Evolutionary conservation across 2,113 vertebrate genomes (phyloP).

Genomic region (Sarotherodon lohbergeri): DNA sequence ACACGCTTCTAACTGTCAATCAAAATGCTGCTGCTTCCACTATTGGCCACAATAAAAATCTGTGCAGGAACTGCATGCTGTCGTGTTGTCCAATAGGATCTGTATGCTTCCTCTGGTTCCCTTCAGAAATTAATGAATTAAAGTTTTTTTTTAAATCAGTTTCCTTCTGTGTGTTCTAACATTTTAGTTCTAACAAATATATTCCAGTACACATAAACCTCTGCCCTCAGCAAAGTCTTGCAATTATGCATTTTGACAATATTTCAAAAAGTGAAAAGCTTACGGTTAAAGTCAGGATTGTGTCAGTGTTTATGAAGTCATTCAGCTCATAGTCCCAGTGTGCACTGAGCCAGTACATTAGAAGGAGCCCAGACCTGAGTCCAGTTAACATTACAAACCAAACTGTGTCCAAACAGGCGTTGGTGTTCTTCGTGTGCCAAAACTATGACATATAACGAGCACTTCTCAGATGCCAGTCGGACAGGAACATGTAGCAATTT

Average conservation of each 20-base stretch:
- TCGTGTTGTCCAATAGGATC: background rate
- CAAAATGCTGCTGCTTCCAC: background rate
- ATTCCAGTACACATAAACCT: background rate
- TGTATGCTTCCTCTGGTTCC: background rate
- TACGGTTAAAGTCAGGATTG: background rate
- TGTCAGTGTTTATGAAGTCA: background rate
- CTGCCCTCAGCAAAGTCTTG: accelerated
- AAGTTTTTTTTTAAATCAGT: background rate
- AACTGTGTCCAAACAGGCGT: accelerated
- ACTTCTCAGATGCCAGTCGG: background rate
- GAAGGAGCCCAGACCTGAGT: background rate
- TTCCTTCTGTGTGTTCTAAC: background rate
- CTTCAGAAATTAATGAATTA: background rate
- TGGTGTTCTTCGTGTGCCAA: background rate
- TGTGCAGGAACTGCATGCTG: background rate
- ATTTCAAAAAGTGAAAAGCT: background rate
- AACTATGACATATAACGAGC: accelerated
- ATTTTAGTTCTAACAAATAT: background rate
- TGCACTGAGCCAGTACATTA: background rate
- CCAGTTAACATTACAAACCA: background rate
- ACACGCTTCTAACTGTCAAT: background rate
- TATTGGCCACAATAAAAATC: accelerated
- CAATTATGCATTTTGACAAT: background rate
- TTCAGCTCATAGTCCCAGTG: background rate
- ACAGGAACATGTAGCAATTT: background rate